Conservation (phyloP, 2,888 invertebrate genomes). For the Ophion ventricosus region DNA sequence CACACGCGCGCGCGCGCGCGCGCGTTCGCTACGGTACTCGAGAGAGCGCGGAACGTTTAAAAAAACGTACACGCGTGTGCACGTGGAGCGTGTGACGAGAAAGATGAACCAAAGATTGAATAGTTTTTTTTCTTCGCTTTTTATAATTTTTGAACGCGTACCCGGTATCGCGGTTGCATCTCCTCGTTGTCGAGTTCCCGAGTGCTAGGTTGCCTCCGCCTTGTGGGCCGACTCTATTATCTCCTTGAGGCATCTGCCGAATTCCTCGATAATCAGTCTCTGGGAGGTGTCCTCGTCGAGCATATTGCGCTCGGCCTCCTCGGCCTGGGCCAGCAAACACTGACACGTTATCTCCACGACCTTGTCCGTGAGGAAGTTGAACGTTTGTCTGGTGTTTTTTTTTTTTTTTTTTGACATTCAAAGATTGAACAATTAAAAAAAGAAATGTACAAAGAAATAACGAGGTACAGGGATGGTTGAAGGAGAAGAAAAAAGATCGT, state of each 20-base stretch:
- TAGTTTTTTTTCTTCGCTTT: background rate
- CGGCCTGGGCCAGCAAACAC: constrained; percentile 97
- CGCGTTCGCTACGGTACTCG: background rate
- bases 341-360: constrained; percentile 98
- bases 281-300: constrained; percentile 86
- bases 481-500: constrained; percentile 23
- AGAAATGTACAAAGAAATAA: background rate
- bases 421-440: constrained; percentile 5
- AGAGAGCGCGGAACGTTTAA: background rate
- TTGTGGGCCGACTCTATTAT: constrained; percentile 91
- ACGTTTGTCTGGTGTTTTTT: constrained; percentile 87
- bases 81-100: background rate
- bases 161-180: constrained; percentile 8
- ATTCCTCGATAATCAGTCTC: constrained; percentile 95
- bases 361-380: constrained; percentile 96
- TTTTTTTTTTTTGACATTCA: background rate
- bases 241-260: constrained; percentile 96
- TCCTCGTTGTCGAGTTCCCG: constrained; percentile 25
- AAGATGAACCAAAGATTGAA: constrained; percentile 45
- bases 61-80: background rate
- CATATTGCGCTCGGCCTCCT: constrained; percentile 89
- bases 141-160: constrained; percentile 41
- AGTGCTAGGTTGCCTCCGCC: constrained; percentile 82
- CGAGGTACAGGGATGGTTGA: background rate
- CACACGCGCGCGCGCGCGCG: no score